A percentile compares a stretch with the other conserved stretches of the same genome.
phyloP scores from a whole-genome alignment of 1,140 invertebrate genomes.

The Lepidurus apus region DNA sequence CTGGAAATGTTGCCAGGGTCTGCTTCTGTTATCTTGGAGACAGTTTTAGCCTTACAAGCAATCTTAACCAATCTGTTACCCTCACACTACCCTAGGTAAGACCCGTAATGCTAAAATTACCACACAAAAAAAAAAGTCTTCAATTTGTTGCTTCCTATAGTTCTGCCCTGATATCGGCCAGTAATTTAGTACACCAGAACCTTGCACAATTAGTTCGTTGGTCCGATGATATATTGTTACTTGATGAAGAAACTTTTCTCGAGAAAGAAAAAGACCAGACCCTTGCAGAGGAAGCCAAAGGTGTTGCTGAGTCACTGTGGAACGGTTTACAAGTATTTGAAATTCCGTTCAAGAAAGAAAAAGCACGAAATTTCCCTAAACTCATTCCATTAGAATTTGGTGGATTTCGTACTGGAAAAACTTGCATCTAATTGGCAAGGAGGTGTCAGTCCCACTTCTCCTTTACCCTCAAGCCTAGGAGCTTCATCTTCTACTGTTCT shows the following conservation, averaged over 20 bases:
- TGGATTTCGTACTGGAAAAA: constrained; percentile 9
- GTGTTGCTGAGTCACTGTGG: constrained; percentile 62
- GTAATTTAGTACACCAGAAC: constrained; percentile 77
- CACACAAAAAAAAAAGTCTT: neutral
- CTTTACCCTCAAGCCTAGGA: neutral
- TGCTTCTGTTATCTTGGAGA: constrained; percentile 85
- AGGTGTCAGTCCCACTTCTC: neutral
- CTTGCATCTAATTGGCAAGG: constrained; percentile 6
- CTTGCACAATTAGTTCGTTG: constrained; percentile 79
- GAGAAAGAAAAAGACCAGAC: constrained; percentile 54
- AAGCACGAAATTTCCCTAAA: neutral
- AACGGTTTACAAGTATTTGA: constrained; percentile 39
- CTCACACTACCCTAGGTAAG: neutral
- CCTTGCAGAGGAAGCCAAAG: constrained; percentile 68
- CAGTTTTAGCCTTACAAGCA: constrained; percentile 79
- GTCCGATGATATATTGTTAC: constrained; percentile 78
- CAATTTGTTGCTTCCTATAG: constrained; percentile 44
- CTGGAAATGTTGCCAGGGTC: constrained; percentile 86
- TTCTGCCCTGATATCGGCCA: constrained; percentile 63
- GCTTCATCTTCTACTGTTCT: constrained; percentile 15
- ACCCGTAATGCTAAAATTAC: neutral
- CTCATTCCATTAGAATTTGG: neutral
- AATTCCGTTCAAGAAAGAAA: constrained; percentile 12
- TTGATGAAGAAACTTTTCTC: constrained; percentile 53
- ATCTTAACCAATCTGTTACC: constrained; percentile 36